Conservation (phyloP, 2,888 invertebrate genomes). For the Pollenia griseotomentosa region DNA sequence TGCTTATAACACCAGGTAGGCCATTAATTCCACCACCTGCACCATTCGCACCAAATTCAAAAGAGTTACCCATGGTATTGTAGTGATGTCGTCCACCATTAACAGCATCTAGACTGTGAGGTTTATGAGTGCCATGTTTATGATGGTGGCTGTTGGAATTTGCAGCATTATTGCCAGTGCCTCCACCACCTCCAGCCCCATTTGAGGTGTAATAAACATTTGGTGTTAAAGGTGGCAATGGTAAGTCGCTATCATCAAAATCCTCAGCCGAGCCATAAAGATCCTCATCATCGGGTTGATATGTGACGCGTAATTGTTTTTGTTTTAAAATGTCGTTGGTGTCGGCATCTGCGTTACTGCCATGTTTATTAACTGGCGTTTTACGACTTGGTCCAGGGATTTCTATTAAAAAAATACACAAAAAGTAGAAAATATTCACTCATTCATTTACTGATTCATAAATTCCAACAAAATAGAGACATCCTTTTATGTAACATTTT, state of each 20-base stretch:
- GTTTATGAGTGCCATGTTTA: conserved; percentile 72
- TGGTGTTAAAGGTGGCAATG: conserved; percentile 80
- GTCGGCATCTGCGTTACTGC: conserved; percentile 80
- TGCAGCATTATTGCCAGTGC: conserved; percentile 22
- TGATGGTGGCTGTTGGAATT: conserved; percentile 60
- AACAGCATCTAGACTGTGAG: conserved; percentile 66
- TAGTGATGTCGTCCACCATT: conserved; percentile 76
- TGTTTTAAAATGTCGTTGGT: conserved; percentile 84
- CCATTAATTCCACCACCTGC: conserved; percentile 72
- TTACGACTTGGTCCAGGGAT: conserved; percentile 89
- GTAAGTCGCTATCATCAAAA: conserved; percentile 86
- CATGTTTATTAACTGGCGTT: conserved; percentile 85
- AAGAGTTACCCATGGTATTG: conserved; percentile 68
- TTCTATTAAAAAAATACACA: conserved; percentile 85
- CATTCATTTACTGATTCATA: background rate
- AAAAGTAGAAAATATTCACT: conserved; percentile 68
- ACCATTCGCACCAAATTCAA: conserved; percentile 65
- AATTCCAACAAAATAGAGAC: conserved; percentile 54
- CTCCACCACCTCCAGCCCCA: conserved; percentile 70
- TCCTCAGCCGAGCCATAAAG: conserved; percentile 90
- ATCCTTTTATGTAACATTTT: background rate
- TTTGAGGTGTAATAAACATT: conserved; percentile 80
- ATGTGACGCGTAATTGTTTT: conserved; percentile 84
- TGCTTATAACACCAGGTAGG: conserved; percentile 73
- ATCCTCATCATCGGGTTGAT: conserved; percentile 87